Base-by-base conservation (phyloP, 2,888 invertebrate species). In the Callyntrura sp. region DNA sequence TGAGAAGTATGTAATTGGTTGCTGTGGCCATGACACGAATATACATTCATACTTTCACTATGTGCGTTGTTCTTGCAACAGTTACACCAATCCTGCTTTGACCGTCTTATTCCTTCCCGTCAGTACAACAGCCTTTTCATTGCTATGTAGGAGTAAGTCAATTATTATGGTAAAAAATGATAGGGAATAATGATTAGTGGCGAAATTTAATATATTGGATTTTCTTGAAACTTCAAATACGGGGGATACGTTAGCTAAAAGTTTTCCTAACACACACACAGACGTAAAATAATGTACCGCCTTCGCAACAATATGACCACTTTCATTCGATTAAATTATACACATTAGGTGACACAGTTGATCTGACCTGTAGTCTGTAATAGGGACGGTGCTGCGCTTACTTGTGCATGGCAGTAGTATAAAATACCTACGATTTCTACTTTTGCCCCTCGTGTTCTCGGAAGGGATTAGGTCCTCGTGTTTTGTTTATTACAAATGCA, bases 31-130 rank as follows among this genome's bases (percentile, higher is more conserved):
- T 73, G 73, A 73, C 73, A 73, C 48, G 48, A 20, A 73, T 73
- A 73, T 73, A 48, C 73, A 48, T 73, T 73, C 73, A 73, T 73
- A 48, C 73, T 73, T 73, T 73, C 73, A n/a, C 48, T 48, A 35
- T 6, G 45, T 73, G 73, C 73, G 48, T 73, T 48, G 48, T 73
- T 68, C 68, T 35, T 12, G 68, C 43, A 68, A n/a, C 60, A 20
- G 65, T 65, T 35, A 43, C 14, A 8, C 68, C 17, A 20, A 45
- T 70, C 9, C 25, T 65, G 0, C 0, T 14, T 14, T 73, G 73
- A 73, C 73, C 73, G 45, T 35, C 35, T 43, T 35, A 35, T 35
- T 35, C 35, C 35, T 35, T 73, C 23, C 17, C 35, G 20, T 11
- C 23, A 23, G 20, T 23, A 11, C 23, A 23, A 11, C 12, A 8